Percentiles rank a stretch among this genome's conserved stretches.
phyloP scores from a whole-genome alignment of 2,888 invertebrate species.

The Himalopsyche tibetana region DNA sequence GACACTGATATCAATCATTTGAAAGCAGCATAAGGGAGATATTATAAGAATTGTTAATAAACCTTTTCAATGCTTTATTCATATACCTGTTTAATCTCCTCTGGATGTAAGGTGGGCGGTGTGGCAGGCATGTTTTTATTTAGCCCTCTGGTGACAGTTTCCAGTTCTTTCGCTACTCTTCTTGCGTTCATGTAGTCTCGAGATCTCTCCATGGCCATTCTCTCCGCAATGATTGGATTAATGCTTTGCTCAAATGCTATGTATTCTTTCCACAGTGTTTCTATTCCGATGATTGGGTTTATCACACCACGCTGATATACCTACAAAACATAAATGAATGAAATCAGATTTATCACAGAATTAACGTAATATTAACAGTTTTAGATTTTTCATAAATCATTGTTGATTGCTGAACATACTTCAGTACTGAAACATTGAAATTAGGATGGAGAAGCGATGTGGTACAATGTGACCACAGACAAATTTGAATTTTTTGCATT shows the following conservation, averaged over 20 bases:
- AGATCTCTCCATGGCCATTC: conserved; percentile 97
- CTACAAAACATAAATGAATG: conserved; percentile 70
- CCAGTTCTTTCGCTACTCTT: conserved; percentile 96
- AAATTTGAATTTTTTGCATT: no score
- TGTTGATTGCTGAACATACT: no score
- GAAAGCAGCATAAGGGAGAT: no score
- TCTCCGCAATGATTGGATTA: conserved; percentile 88
- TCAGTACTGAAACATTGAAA: no score
- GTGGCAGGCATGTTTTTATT: conserved; percentile 97
- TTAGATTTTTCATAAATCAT: no score
- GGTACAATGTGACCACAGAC: no score
- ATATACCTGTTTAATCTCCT: conserved; percentile 92
- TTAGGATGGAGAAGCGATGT: no score
- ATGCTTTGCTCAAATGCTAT: conserved; percentile 97
- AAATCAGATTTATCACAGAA: not conserved
- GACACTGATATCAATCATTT: no score
- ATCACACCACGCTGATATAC: conserved; percentile 97
- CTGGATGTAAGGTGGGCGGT: conserved; percentile 93
- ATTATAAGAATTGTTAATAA: no score
- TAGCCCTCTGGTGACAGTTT: conserved; percentile 94
- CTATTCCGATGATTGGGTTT: conserved; percentile 98
- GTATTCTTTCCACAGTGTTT: conserved; percentile 98
- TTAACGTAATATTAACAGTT: no score
- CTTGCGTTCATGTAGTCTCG: conserved; percentile 98
- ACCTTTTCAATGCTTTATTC: no score